Evolutionary conservation across 2,888 invertebrate species (phyloP).

Genomic region (Siphonodentalium dalli): DNA sequence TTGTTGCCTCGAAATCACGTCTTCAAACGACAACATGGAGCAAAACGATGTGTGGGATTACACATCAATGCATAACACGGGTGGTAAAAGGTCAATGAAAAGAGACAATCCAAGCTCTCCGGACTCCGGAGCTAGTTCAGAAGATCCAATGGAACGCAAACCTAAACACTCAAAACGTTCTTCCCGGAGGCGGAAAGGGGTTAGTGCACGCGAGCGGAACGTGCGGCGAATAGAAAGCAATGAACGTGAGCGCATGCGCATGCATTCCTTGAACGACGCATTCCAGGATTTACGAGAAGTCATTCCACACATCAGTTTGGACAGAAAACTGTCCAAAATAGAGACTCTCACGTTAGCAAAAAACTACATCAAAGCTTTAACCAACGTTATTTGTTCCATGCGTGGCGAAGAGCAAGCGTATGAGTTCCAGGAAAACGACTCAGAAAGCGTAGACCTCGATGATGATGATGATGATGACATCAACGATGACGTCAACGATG

Average conservation of each 20-base stretch:
- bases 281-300: slow-evolving; percentile 87
- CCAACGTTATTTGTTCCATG: slow-evolving; percentile 84
- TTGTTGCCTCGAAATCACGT: too few relatives aligned
- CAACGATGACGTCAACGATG: slow-evolving; percentile 1
- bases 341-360: slow-evolving; percentile 87
- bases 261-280: slow-evolving; percentile 91
- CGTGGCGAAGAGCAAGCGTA: slow-evolving; percentile 77
- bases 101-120: slow-evolving; percentile 52
- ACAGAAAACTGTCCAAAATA: slow-evolving; percentile 84
- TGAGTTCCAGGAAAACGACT: slow-evolving; percentile 63
- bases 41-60: too few relatives aligned
- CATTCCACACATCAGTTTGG: slow-evolving; percentile 85
- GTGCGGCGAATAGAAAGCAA: slow-evolving; percentile 87
- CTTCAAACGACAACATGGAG: too few relatives aligned
- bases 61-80: too few relatives aligned
- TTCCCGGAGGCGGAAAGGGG: slow-evolving; percentile 74
- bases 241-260: slow-evolving; percentile 88
- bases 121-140: slow-evolving; percentile 54
- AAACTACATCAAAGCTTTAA: slow-evolving; percentile 88
- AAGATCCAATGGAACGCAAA: slow-evolving; percentile 46
- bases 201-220: slow-evolving; percentile 85
- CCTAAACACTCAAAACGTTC: slow-evolving; percentile 43
- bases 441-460: slow-evolving; percentile 26
- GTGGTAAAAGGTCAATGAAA: slow-evolving; percentile 34
- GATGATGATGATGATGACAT: slow-evolving; percentile 25